phyloP scores from a whole-genome alignment of 2,888 invertebrate species.

The Diloba caeruleocephala region DNA sequence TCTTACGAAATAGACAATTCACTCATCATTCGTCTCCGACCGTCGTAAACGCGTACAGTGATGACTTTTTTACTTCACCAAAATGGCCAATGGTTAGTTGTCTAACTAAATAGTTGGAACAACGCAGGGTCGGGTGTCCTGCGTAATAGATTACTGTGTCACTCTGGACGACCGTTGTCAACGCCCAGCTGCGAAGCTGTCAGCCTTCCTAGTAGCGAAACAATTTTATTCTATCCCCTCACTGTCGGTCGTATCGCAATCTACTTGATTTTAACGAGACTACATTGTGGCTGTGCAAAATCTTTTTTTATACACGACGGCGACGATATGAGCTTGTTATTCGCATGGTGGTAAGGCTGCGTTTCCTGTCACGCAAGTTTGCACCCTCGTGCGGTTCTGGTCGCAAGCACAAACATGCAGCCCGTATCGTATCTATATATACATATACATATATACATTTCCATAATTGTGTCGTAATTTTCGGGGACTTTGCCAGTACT shows the following conservation, averaged over 20 bases:
- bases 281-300: slow-evolving; percentile 39
- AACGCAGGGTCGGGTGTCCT: slow-evolving; percentile 48
- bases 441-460: no score
- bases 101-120: slow-evolving; percentile 44
- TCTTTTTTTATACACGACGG: no score
- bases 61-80: slow-evolving; percentile 50
- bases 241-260: slow-evolving; percentile 55
- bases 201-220: slow-evolving; percentile 58
- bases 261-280: slow-evolving; percentile 59
- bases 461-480: no score
- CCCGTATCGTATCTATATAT: no score
- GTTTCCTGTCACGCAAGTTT: no score
- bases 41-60: slow-evolving; percentile 23
- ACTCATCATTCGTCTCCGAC: slow-evolving; percentile 45
- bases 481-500: no score
- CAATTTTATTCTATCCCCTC: slow-evolving; percentile 56
- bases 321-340: no score
- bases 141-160: slow-evolving; percentile 79
- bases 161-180: slow-evolving; percentile 74
- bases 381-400: no score
- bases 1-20: slow-evolving; percentile 32
- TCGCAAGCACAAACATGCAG: no score
- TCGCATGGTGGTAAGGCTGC: no score
- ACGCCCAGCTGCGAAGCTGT: slow-evolving; percentile 70
- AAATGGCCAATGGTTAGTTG: slow-evolving; percentile 52